Conservation (phyloP, 2,888 invertebrate genomes). For the Leptopilina syphax region DNA sequence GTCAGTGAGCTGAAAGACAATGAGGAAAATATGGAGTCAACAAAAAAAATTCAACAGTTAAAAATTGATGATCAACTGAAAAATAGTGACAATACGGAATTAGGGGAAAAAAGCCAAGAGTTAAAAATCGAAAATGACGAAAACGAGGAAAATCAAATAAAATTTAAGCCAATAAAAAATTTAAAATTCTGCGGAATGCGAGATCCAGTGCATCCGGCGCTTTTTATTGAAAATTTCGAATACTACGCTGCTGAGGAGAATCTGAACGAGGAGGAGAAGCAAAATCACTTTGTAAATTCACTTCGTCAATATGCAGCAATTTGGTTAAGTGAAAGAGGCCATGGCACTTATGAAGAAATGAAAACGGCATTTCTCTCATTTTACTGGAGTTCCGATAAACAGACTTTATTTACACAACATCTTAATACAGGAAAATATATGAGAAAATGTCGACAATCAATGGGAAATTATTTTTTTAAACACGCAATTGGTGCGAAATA, state of each 20-base stretch:
- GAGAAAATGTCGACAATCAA: neutral
- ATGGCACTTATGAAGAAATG: slow-evolving; percentile 23
- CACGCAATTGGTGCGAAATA: slow-evolving; percentile 21
- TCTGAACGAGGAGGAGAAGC: slow-evolving; percentile 12
- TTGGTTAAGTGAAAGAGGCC: slow-evolving; percentile 7
- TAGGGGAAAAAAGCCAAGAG: too few species aligned
- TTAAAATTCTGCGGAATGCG: slow-evolving; percentile 26
- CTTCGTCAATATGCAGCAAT: slow-evolving; percentile 23
- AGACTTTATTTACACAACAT: neutral
- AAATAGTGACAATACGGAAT: neutral
- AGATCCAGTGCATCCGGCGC: slow-evolving; percentile 11
- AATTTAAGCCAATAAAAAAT: neutral
- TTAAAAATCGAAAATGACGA: too few species aligned
- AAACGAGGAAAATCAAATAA: neutral
- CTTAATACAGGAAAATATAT: slow-evolving; percentile 1
- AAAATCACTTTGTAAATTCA: slow-evolving; percentile 2
- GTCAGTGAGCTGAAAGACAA: neutral
- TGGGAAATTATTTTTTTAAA: slow-evolving; percentile 16
- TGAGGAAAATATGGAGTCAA: neutral
- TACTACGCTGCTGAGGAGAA: neutral
- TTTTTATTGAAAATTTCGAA: slow-evolving; percentile 28
- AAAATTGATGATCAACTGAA: neutral
- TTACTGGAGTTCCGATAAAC: slow-evolving; percentile 27
- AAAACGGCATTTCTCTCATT: slow-evolving; percentile 26
- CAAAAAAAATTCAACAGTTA: neutral